Evolutionary conservation across 2,797 vertebrate genomes (phyloP), one percentile per base, ranked within the genome.

Genomic region (Gymnodraco acuticeps): DNA sequence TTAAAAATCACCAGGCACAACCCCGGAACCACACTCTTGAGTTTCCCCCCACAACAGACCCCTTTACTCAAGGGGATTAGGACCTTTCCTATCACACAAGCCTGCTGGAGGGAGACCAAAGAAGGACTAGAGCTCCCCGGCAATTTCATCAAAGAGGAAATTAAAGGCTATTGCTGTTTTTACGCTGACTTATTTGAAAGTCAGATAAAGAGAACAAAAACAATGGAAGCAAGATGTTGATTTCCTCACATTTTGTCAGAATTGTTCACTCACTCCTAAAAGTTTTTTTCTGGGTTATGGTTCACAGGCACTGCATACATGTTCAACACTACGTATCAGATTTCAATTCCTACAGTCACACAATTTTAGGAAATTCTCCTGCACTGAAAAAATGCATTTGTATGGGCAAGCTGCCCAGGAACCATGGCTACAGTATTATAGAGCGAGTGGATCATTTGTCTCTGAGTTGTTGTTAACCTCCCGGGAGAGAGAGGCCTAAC

Each of bases 71-170:
- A 43, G 42, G 47, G 70, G 81, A 81, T 90, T 85, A 84, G 72
- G 82, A 82, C 66, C 48, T 64, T 75, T 82, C 66, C 77, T 76
- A 81, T 82, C 80, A 71, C 61, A 74, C 70, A 83, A 53, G 64
- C 63, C 75, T 54, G 47, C 70, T 75, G 78, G 80, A 86, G 43
- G 47, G 62, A 85, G 75, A 82, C 75, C 85, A 87, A 73, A 80
- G 73, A 68, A 63, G 74, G 70, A 73, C 64, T 17, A 62, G 43
- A 64, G 20, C 33, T 64, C 58, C 74, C 62, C 38, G 61, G 78
- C 73, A 77, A 73, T 84, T 70, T 77, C 90, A 92, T 88, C 79
- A 87, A 85, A 83, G 61, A 65, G 75, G 73, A 89, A 90, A 90
- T 87, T 76, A 85, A 88, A 84, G 64, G 73, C 68, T 78, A 81